phyloP scores from a whole-genome alignment of 2,888 invertebrate genomes.

The Pammene fasciana region DNA sequence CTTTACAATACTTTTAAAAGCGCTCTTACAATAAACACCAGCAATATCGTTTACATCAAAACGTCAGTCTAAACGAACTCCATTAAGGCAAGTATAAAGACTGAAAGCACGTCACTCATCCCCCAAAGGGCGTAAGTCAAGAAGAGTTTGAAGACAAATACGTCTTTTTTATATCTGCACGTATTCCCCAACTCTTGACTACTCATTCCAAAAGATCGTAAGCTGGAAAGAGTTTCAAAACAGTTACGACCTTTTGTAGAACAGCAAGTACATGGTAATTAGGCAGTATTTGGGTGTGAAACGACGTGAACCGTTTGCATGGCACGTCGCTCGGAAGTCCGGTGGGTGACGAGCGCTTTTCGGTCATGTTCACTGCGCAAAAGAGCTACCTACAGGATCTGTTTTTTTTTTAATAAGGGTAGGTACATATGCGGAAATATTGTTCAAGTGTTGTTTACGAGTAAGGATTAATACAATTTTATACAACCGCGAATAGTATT shows the following conservation, averaged over 20 bases:
- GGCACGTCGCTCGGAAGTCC: slow-evolving; percentile 22
- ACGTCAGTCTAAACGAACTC: slow-evolving; percentile 27
- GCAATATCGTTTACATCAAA: slow-evolving; percentile 26
- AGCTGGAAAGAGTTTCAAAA: neutral
- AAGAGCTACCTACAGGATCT: neutral
- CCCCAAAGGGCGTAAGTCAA: neutral
- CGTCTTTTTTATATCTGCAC: neutral
- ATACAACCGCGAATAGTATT: too few relatives aligned
- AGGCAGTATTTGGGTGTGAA: slow-evolving; percentile 31
- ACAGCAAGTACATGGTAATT: slow-evolving; percentile 8
- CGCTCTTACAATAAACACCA: slow-evolving; percentile 4
- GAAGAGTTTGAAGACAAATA: too few relatives aligned
- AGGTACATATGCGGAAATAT: too few relatives aligned
- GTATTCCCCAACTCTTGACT: neutral
- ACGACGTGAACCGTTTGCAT: slow-evolving; percentile 15
- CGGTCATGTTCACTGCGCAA: slow-evolving; percentile 11
- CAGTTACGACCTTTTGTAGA: neutral
- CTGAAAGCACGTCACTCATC: neutral
- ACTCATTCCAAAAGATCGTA: neutral
- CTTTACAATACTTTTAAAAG: slow-evolving; percentile 12
- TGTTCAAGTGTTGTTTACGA: too few relatives aligned
- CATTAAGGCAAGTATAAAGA: slow-evolving; percentile 19
- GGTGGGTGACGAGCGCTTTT: slow-evolving; percentile 23
- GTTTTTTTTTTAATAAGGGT: neutral
- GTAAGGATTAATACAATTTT: too few relatives aligned